These are phyloP conservation scores for Archocentrus centrarchus DNA, from an alignment of 2,113 vertebrate genomes.

Conservation along the genomic window DNA sequence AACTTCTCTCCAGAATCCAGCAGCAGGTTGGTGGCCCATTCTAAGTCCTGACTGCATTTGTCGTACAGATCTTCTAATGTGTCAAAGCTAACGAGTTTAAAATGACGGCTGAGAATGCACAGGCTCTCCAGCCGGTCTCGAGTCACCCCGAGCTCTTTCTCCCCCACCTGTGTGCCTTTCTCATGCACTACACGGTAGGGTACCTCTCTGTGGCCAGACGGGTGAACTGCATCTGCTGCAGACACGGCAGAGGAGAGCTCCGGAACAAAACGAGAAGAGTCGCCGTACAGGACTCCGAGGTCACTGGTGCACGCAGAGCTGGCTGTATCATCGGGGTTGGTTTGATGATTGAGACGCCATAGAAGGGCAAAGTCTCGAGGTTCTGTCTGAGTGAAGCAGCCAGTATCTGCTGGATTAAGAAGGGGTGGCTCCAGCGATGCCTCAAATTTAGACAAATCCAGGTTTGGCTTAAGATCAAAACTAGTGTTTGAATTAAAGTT, in stretches of 20 bases:
- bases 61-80: conserved; percentile 94
- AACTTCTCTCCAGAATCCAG: conserved; percentile 93
- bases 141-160: conserved; percentile 84
- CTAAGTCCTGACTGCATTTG: conserved; percentile 93
- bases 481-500: background rate
- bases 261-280: conserved; percentile 83
- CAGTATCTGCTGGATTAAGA: background rate
- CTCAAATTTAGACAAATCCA: conserved; percentile 11
- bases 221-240: conserved; percentile 45
- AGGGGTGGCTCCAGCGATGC: background rate
- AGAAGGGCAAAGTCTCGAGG: conserved; percentile 90
- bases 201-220: conserved; percentile 77
- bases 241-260: conserved; percentile 57
- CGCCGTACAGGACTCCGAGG: conserved; percentile 81
- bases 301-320: conserved; percentile 25
- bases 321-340: conserved; percentile 41
- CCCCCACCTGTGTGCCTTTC: conserved; percentile 92
- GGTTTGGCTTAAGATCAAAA: background rate
- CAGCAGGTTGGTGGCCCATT: conserved; percentile 93
- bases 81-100: conserved; percentile 89
- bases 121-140: conserved; percentile 83
- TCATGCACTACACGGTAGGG: conserved; percentile 89
- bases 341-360: conserved; percentile 88
- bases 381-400: conserved; percentile 85
- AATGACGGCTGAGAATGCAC: conserved; percentile 88